Conservation (phyloP, 2,113 vertebrate genomes). For the Phoxinus phoxinus region DNA sequence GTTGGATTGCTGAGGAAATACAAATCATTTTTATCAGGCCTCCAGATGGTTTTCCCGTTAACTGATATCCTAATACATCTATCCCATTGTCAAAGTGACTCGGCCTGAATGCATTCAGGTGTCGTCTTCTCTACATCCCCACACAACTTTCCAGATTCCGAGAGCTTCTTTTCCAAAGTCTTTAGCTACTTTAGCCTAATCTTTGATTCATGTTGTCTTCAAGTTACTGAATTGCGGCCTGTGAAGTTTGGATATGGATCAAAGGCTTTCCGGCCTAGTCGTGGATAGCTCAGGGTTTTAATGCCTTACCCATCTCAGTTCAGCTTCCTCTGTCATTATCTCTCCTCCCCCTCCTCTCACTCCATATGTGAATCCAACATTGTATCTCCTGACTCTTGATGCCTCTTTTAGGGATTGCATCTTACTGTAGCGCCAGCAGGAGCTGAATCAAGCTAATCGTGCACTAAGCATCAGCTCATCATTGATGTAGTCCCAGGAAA, state of each 20-base stretch:
- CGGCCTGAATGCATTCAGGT: constrained; percentile 12
- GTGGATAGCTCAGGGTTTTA: constrained; percentile 70
- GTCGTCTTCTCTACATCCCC: constrained; percentile 41
- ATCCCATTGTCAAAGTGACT: not conserved
- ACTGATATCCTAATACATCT: constrained; percentile 57
- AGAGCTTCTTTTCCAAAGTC: constrained; percentile 48
- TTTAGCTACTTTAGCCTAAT: constrained; percentile 63
- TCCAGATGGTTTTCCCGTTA: constrained; percentile 62
- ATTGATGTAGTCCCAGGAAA: not conserved
- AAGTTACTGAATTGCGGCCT: constrained; percentile 7
- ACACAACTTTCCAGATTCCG: constrained; percentile 52
- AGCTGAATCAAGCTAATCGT: constrained; percentile 42
- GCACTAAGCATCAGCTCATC: not conserved
- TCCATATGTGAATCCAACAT: constrained; percentile 59
- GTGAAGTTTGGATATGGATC: constrained; percentile 36
- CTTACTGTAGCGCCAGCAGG: not conserved
- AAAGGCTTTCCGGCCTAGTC: constrained; percentile 66
- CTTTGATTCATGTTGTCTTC: constrained; percentile 47
- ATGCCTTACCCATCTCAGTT: constrained; percentile 63
- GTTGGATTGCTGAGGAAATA: constrained; percentile 53
- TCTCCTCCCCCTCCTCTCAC: constrained; percentile 38
- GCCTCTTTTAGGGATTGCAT: constrained; percentile 56
- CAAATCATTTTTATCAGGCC: constrained; percentile 66
- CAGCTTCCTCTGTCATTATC: constrained; percentile 46
- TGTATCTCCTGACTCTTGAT: constrained; percentile 63